phyloP scores from a whole-genome alignment of 37 sponge, comb jelly and placozoan species.

The Crambe crambe region DNA sequence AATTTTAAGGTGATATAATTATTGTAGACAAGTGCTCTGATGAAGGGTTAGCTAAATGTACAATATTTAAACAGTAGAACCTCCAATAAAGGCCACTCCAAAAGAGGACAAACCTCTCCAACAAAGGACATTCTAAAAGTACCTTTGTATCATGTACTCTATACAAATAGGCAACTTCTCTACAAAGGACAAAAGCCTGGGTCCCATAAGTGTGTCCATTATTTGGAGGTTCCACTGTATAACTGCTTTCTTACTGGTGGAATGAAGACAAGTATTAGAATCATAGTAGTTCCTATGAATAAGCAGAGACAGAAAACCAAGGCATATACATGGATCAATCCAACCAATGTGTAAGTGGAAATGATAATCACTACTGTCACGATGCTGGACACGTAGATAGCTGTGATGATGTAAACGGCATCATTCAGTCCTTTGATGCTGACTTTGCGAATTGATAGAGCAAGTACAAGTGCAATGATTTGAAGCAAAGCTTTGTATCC shows the following conservation, averaged over 20 bases:
- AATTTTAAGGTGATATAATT: neutral
- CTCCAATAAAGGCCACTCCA: too few species aligned
- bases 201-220: too few species aligned
- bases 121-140: too few species aligned
- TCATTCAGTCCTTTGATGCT: conserved; percentile 57
- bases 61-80: too few species aligned
- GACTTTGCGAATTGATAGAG: conserved; percentile 47
- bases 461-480: conserved; percentile 35
- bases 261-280: conserved; percentile 46
- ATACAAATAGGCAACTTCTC: too few species aligned
- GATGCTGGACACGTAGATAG: conserved; percentile 47
- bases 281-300: conserved; percentile 30
- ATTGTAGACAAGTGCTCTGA: too few species aligned
- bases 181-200: too few species aligned
- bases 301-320: conserved; percentile 9
- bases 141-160: too few species aligned
- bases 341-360: conserved; percentile 15
- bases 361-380: conserved; percentile 24
- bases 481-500: conserved; percentile 54
- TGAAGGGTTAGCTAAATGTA: too few species aligned
- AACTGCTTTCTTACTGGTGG: conserved; percentile 56
- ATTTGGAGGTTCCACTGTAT: too few species aligned
- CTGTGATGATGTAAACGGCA: conserved; percentile 30
- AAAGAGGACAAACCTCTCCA: too few species aligned
- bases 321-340: conserved; percentile 19